A percentile compares a stretch with the other conserved stretches of the same genome.
phyloP scores from a whole-genome alignment of 2,113 vertebrate genomes.

The Ptilorrhoa leucosticta region DNA sequence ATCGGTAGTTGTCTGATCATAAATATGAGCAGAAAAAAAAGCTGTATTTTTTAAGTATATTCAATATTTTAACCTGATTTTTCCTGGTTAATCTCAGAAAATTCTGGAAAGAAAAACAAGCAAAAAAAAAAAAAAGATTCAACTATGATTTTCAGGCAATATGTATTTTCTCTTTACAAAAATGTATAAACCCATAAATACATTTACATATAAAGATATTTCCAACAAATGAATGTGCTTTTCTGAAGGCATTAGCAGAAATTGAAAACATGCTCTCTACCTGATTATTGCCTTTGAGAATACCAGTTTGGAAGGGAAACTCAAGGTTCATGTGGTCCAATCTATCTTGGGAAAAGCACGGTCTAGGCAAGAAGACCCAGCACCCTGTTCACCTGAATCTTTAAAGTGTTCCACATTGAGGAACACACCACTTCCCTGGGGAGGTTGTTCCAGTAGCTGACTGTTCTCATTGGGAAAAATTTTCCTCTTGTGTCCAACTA shows the following conservation, averaged over 20 bases:
- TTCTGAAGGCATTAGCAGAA: neutral
- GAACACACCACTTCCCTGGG: neutral
- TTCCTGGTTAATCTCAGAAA: neutral
- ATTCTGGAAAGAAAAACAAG: neutral
- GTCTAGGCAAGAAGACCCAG: neutral
- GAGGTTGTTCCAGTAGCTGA: neutral
- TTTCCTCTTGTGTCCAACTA: neutral
- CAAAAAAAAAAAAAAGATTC: neutral
- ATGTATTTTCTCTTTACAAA: neutral
- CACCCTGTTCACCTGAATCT: neutral
- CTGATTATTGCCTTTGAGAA: neutral
- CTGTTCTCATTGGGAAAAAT: neutral
- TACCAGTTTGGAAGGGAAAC: neutral
- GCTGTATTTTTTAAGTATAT: accelerated
- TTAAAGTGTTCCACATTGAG: accelerated
- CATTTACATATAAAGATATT: neutral
- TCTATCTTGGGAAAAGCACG: accelerated
- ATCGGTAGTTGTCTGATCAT: neutral
- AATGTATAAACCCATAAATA: neutral
- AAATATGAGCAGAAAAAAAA: neutral
- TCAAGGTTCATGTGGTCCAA: neutral
- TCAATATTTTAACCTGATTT: neutral
- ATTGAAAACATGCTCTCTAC: neutral
- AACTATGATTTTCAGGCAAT: neutral
- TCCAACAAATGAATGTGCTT: neutral